Conservation (phyloP, 2,797 vertebrate genomes). For the Hafferia zeledoni region DNA sequence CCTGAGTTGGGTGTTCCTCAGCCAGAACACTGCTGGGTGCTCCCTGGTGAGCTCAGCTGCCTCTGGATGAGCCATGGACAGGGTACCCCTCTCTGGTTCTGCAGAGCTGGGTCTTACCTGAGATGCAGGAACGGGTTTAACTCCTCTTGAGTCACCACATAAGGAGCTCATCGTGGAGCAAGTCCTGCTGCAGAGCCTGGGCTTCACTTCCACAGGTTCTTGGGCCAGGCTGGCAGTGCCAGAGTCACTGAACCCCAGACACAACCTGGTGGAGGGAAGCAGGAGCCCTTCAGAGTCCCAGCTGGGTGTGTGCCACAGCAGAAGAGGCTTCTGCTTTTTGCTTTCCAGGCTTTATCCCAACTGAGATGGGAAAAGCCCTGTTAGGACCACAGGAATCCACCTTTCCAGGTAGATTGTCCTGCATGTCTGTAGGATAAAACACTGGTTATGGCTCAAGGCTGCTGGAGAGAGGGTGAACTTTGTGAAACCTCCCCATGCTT, state of each 20-base stretch:
- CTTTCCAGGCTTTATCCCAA: not conserved
- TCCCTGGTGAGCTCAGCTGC: not conserved
- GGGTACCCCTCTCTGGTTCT: fast-evolving
- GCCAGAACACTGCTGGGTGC: not conserved
- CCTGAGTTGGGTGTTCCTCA: not conserved
- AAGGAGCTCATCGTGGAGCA: not conserved
- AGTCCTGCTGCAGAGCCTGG: not conserved
- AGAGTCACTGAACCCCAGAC: not conserved
- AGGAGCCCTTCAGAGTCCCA: not conserved
- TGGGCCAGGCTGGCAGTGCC: not conserved
- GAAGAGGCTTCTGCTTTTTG: not conserved
- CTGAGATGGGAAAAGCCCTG: not conserved
- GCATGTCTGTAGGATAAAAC: not conserved
- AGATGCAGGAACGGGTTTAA: not conserved
- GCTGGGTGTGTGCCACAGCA: not conserved
- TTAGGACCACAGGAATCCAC: not conserved
- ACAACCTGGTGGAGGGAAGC: not conserved
- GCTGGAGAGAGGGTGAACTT: not conserved
- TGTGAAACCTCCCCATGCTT: too few relatives aligned
- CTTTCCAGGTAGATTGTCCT: not conserved
- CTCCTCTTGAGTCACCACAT: fast-evolving
- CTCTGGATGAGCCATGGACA: not conserved
- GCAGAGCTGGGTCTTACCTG: not conserved
- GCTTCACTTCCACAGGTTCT: not conserved
- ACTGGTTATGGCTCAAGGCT: not conserved